A percentile compares a stretch with the other conserved stretches of the same genome.
Conservation (phyloP, 2,797 vertebrate species). For the Gallinago solitaria region DNA sequence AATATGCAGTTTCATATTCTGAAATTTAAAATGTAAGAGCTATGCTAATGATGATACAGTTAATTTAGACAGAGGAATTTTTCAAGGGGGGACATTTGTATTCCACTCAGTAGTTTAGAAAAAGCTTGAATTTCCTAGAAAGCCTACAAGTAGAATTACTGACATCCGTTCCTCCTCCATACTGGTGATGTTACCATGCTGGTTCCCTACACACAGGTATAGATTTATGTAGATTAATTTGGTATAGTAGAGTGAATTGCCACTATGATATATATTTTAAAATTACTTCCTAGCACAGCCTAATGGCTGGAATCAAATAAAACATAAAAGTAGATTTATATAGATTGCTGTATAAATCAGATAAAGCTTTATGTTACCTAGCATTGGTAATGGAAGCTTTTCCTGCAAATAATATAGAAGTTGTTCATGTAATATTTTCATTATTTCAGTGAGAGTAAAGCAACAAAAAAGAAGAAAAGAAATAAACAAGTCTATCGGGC, state of each 20-base stretch:
- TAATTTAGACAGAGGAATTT: conserved; percentile 27
- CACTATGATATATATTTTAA: conserved; percentile 72
- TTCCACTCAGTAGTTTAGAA: conserved; percentile 24
- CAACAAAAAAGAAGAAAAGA: conserved; percentile 61
- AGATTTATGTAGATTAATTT: conserved; percentile 79
- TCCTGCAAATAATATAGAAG: conserved; percentile 67
- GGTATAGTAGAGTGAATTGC: conserved; percentile 66
- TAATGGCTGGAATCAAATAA: conserved; percentile 81
- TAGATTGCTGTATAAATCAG: conserved; percentile 78
- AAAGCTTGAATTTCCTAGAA: conserved; percentile 51
- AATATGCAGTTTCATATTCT: conserved; percentile 36
- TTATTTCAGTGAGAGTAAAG: conserved; percentile 72
- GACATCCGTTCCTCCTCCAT: conserved; percentile 43
- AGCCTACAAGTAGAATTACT: conserved; percentile 44
- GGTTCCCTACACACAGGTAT: conserved; percentile 63
- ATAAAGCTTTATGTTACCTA: conserved; percentile 75
- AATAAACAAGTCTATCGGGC: conserved; percentile 63
- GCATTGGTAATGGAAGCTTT: conserved; percentile 56
- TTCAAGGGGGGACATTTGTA: conserved; percentile 6
- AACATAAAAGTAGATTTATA: conserved; percentile 78
- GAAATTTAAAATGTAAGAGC: conserved; percentile 49
- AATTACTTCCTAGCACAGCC: conserved; percentile 74
- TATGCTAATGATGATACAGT: conserved; percentile 31
- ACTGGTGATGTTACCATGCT: conserved; percentile 38
- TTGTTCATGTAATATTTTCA: conserved; percentile 73